These are phyloP conservation scores for Synanthedon tipuliformis DNA, from an alignment of 2,888 invertebrate species.

Conservation along the genomic window DNA sequence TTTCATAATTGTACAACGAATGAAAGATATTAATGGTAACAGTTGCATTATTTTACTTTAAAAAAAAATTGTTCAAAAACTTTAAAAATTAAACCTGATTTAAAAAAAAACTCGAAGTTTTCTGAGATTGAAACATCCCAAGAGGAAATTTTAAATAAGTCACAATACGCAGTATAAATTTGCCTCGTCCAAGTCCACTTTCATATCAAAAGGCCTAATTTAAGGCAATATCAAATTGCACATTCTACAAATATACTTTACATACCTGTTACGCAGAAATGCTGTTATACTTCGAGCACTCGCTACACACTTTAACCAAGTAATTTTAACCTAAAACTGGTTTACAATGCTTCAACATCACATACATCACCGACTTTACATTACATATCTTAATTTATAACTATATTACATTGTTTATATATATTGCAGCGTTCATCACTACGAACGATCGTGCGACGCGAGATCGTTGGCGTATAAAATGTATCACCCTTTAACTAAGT, in stretches of 20 bases:
- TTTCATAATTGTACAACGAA: too few species aligned
- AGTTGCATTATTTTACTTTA: too few species aligned
- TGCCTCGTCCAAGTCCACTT: too few species aligned
- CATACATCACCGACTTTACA: conserved; percentile 41
- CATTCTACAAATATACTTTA: conserved; percentile 30
- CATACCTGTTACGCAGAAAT: conserved; percentile 49
- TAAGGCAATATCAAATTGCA: conserved; percentile 8
- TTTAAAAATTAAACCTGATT: too few species aligned
- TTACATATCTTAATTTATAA: conserved; percentile 34
- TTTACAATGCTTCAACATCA: conserved; percentile 46
- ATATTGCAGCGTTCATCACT: conserved; percentile 45
- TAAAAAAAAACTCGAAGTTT: too few species aligned
- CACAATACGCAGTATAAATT: too few species aligned
- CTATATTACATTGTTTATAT: conserved; percentile 28
- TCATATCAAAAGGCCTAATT: neutral
- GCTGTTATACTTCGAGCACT: conserved; percentile 47
- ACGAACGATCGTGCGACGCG: conserved; percentile 10
- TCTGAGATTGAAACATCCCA: too few species aligned
- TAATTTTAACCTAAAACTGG: conserved; percentile 42
- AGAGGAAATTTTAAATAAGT: too few species aligned
- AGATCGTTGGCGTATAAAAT: conserved; percentile 10
- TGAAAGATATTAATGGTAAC: too few species aligned
- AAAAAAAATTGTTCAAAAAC: too few species aligned
- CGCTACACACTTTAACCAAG: conserved; percentile 46
- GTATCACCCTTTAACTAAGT: conserved; percentile 16